Evolutionary conservation across 2,113 vertebrate genomes (phyloP).

Genomic region (Calidris pygmaea): DNA sequence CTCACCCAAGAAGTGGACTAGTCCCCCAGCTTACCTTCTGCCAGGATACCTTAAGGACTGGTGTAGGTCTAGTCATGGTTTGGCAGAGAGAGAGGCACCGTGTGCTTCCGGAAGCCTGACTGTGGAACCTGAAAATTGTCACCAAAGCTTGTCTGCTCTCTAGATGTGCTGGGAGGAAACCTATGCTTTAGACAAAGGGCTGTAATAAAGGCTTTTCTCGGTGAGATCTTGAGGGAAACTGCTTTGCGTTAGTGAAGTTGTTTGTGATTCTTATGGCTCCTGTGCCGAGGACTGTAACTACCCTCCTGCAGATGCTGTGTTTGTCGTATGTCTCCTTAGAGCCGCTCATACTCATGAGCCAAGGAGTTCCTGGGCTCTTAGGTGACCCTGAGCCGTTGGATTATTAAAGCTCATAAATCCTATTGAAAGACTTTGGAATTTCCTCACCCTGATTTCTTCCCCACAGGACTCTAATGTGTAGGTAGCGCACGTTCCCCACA

Average conservation of each 20-base stretch:
- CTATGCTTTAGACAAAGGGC: background rate
- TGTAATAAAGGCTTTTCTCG: background rate
- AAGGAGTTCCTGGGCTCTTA: slow-evolving; percentile 14
- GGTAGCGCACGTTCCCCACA: background rate
- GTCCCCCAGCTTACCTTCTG: background rate
- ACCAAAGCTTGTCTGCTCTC: background rate
- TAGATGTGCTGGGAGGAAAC: background rate
- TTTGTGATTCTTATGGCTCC: background rate
- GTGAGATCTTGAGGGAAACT: background rate
- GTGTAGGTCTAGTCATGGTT: background rate
- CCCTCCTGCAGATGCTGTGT: background rate
- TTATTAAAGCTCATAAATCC: slow-evolving; percentile 66
- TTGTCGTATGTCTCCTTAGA: slow-evolving; percentile 21
- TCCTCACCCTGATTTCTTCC: background rate
- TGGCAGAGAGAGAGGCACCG: background rate
- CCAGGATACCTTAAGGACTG: background rate
- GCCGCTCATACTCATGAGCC: background rate
- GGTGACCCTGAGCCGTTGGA: background rate
- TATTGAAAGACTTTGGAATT: background rate
- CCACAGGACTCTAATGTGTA: background rate
- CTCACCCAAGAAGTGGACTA: background rate
- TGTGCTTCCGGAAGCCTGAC: background rate
- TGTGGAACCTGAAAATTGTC: background rate
- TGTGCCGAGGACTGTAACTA: background rate
- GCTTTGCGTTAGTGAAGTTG: background rate